Evolutionary conservation across 1,140 invertebrate species (phyloP), one percentile per base, ranked within the genome.

Genomic region (Yoshiicerus persimilis): DNA sequence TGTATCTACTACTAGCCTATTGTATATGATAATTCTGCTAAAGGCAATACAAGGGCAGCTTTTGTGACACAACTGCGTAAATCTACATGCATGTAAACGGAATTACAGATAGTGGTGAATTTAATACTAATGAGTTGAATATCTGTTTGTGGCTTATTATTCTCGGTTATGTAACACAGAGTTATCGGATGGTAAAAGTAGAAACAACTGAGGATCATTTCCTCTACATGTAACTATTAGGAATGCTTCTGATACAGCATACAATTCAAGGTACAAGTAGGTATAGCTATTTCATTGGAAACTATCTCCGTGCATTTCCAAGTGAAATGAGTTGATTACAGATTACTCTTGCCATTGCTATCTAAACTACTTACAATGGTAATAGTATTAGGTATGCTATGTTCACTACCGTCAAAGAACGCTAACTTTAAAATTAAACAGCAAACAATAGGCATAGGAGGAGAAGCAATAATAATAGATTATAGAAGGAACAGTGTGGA

Each of bases 291-390:
- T n/a, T n/a, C 9, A 70, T 8, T 13, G 64, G 30, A 70, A n/a
- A n/a, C n/a, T n/a, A n/a, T 30, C 25, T 70, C 9, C 30, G n/a
- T 13, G 32, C 75, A 38, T 80, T 80, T 80, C n/a, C 75, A 38
- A 80, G 38, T 23, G 75, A 80, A 80, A 80, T 38, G 75, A 80
- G 75, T 80, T 80, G 75, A 80, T 80, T 80, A 36, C 47, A 56
- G 47, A 56, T 56, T 56, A 56, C 16, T 56, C 16, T 56, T 56
- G n/a, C 47, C 47, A 56, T 56, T 56, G n/a, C 16, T 56, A 56
- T 56, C 47, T 56, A 4, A n/a, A 56, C 47, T 56, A 41, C 39
- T 41, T 41, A 56, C 0, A 56, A 2, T n/a, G n/a, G n/a, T n/a
- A n/a, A n/a, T n/a, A n/a, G n/a, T n/a, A n/a, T n/a, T n/a, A n/a